Percentiles rank a stretch among this genome's conserved stretches.
These are phyloP conservation scores for Orussus abietinus DNA, from an alignment of 1,140 invertebrate species.

Conservation along the genomic window DNA sequence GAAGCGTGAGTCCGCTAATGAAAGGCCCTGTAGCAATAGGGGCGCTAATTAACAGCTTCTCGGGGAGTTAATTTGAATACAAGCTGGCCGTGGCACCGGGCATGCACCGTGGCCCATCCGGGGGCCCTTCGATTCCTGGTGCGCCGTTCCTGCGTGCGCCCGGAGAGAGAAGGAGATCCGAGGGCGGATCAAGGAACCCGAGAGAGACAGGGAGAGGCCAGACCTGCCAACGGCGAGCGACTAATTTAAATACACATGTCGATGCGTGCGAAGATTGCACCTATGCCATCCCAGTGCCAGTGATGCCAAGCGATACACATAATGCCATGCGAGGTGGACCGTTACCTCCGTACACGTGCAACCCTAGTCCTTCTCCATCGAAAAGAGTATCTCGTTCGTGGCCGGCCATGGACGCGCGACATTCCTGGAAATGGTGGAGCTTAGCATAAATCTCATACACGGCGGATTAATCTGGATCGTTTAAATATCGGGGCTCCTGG, in stretches of 20 bases:
- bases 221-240: constrained; percentile 38
- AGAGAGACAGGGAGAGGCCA: constrained; percentile 10
- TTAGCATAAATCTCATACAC: no score
- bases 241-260: constrained; percentile 55
- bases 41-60: constrained; percentile 47
- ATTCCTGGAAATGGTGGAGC: no score
- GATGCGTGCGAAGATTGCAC: constrained; percentile 51
- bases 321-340: background rate
- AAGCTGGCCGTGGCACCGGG: constrained; percentile 31
- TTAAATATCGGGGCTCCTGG: no score
- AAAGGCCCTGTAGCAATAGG: constrained; percentile 35
- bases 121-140: constrained; percentile 20
- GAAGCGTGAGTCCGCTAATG: constrained; percentile 37
- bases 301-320: background rate
- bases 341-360: no score
- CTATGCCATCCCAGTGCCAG: constrained; percentile 26
- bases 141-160: background rate
- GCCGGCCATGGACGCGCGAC: no score
- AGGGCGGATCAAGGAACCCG: no score
- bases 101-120: constrained; percentile 15
- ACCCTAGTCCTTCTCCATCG: no score
- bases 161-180: no score
- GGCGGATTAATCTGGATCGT: no score
- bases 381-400: no score
- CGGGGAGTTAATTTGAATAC: constrained; percentile 46